These are phyloP conservation scores for Rhabditoides inermis DNA, from an alignment of 2,888 invertebrate species.

Conservation along the genomic window DNA sequence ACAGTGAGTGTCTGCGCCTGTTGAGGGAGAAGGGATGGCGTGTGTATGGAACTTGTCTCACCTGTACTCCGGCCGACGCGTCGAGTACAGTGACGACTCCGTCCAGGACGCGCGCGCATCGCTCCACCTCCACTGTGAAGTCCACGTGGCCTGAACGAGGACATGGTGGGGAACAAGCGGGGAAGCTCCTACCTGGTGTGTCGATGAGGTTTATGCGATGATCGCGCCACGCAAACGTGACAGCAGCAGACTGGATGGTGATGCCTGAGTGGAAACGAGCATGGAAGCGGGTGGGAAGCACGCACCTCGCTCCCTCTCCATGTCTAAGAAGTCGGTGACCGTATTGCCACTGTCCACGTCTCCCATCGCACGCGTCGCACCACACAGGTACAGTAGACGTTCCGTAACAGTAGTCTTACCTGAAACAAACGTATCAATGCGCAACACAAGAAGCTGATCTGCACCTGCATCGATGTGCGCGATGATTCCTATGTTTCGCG, in stretches of 20 bases:
- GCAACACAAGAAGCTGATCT: too few species aligned
- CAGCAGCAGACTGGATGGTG: slow-evolving; percentile 81
- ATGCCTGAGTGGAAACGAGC: slow-evolving; percentile 55
- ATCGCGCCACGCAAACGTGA: slow-evolving; percentile 78
- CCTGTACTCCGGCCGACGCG: slow-evolving; percentile 78
- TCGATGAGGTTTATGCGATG: slow-evolving; percentile 81
- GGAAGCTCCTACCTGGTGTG: too few species aligned
- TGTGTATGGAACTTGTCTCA: too few species aligned
- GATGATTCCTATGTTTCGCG: slow-evolving; percentile 81
- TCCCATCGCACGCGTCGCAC: slow-evolving; percentile 39
- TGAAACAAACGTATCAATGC: too few species aligned
- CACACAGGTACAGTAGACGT: slow-evolving; percentile 69
- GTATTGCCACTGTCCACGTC: slow-evolving; percentile 51
- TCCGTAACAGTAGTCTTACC: slow-evolving; percentile 98
- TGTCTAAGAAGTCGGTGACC: slow-evolving; percentile 77
- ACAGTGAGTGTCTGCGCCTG: slow-evolving; percentile 94
- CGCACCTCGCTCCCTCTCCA: slow-evolving; percentile 78
- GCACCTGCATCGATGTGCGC: slow-evolving; percentile 92
- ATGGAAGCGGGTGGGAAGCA: neutral
- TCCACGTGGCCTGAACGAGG: slow-evolving; percentile 97
- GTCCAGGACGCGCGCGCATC: slow-evolving; percentile 82
- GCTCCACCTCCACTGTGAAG: slow-evolving; percentile 78
- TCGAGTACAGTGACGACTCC: slow-evolving; percentile 85
- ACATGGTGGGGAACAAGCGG: too few species aligned
- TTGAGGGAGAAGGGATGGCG: too few species aligned